Evolutionary conservation across 2,797 vertebrate species (phyloP).

Genomic region (Distichodus sexfasciatus): DNA sequence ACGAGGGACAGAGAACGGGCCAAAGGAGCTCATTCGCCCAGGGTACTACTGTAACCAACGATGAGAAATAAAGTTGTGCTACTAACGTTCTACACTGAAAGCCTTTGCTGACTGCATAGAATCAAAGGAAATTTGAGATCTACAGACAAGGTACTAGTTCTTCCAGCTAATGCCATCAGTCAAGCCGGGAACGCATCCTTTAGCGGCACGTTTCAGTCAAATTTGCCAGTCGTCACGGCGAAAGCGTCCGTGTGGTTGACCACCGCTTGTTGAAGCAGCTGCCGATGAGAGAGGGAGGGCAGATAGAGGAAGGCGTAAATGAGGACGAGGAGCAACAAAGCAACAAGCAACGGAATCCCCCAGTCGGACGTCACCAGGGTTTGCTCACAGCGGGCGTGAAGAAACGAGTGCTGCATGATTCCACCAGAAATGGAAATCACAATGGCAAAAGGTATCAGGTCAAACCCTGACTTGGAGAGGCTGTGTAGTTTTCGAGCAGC

Average conservation of each 20-base stretch:
- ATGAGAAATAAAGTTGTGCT: too few relatives aligned
- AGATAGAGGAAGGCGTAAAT: conserved; percentile 74
- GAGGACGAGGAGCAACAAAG: conserved; percentile 69
- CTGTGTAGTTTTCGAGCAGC: too few relatives aligned
- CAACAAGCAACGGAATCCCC: conserved; percentile 68
- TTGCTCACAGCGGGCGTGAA: conserved; percentile 71
- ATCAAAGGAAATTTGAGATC: too few relatives aligned
- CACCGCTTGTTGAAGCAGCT: conserved; percentile 25
- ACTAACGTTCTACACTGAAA: too few relatives aligned
- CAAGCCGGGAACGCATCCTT: too few relatives aligned
- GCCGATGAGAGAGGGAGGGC: conserved; percentile 66
- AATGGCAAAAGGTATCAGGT: background rate
- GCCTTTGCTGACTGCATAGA: too few relatives aligned
- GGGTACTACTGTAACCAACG: too few relatives aligned
- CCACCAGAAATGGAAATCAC: background rate
- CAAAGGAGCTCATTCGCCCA: too few relatives aligned
- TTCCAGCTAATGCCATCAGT: too few relatives aligned
- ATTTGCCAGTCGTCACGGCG: background rate
- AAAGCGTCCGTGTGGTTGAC: conserved; percentile 32
- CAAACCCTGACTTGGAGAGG: conserved; percentile 6
- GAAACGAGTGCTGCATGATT: conserved; percentile 58
- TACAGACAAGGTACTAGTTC: background rate
- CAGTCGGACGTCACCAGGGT: conserved; percentile 74
- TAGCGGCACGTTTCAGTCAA: conserved; percentile 4
- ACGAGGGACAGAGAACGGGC: too few relatives aligned